Base-by-base conservation (phyloP, 2,113 vertebrate genomes). In the Nycticebus coucang region DNA sequence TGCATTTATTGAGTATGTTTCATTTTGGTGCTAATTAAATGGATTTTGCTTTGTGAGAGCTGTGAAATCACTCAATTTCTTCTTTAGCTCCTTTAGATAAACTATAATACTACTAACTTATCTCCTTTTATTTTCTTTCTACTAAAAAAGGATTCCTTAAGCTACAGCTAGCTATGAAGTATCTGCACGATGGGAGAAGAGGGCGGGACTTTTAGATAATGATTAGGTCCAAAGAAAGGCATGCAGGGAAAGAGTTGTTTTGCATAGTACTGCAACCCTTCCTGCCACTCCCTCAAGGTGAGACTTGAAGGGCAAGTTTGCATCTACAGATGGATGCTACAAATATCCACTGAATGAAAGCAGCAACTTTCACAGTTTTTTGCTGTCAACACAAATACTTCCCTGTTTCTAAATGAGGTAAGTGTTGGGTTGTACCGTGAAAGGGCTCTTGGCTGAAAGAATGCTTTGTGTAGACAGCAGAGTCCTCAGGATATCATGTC, bases 311-410 rank as follows among this genome's bases (percentile, higher is more conserved):
- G 77, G 81, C 89, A 90, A 50, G 41, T 90, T 81, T 79, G 30
- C 68, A 57, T 68, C 88, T 93, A 86, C n/a, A 79, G 60, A 95
- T n/a, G 83, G 60, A 13, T 62, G 83, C 86, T 74, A 62, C 81
- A 92, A 96, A 93, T 24, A 95, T 35, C 59, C 88, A 87, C 59
- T 26, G 30, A 92, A 93, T 68, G 71, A 87, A 93, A 94, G 84
- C 75, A 95, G 71, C 68, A 75, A 80, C 57, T 79, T 33, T 55
- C 68, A 41, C 50, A 6, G n/a, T 64, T 28, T 28, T 92, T 86
- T 59, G 37, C 81, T 74, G 41, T 71, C 33, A 87, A 64, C 3
- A 24, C 21, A 79, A 89, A 72, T 50, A 97, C 92, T 68, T n/a
- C 53, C 35, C 69, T 69, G 71, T 89, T 95, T 26, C 33, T 69